Evolutionary conservation across 2,797 vertebrate genomes (phyloP).

Genomic region (Carapus acus): DNA sequence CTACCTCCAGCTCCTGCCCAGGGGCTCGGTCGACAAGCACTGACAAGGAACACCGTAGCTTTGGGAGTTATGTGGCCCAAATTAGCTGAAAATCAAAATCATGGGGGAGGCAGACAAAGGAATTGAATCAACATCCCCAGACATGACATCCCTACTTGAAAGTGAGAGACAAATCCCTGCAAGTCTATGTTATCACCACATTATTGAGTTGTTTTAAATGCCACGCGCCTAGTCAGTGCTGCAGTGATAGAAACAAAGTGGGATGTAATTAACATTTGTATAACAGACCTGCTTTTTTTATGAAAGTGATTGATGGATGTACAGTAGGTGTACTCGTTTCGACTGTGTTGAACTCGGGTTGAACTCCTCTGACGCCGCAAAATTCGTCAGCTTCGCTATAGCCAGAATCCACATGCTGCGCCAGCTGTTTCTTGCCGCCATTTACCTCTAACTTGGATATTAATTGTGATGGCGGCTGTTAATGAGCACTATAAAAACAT

Average conservation of each 20-base stretch:
- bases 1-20: too few relatives aligned
- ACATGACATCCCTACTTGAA: too few relatives aligned
- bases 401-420: constrained; percentile 29
- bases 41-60: too few relatives aligned
- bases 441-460: constrained; percentile 24
- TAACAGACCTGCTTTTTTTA: constrained; percentile 23
- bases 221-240: constrained; percentile 35
- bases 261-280: constrained; percentile 16
- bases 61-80: too few relatives aligned
- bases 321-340: constrained; percentile 17
- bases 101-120: too few relatives aligned
- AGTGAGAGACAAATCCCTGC: too few relatives aligned
- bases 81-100: too few relatives aligned
- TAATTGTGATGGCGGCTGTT: constrained; percentile 35
- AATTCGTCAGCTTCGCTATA: constrained; percentile 40
- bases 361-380: constrained; percentile 27
- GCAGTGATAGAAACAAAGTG: constrained; percentile 21
- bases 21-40: too few relatives aligned
- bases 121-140: too few relatives aligned
- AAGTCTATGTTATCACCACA: too few relatives aligned
- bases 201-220: too few relatives aligned
- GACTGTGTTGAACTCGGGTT: constrained; percentile 11
- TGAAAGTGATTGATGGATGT: constrained; percentile 15
- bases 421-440: constrained; percentile 31
- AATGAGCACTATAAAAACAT: constrained; percentile 34